A percentile compares a stretch with the other conserved stretches of the same genome.
Conservation (phyloP, 2,113 vertebrate species). For the Paramisgurnus dabryanus region DNA sequence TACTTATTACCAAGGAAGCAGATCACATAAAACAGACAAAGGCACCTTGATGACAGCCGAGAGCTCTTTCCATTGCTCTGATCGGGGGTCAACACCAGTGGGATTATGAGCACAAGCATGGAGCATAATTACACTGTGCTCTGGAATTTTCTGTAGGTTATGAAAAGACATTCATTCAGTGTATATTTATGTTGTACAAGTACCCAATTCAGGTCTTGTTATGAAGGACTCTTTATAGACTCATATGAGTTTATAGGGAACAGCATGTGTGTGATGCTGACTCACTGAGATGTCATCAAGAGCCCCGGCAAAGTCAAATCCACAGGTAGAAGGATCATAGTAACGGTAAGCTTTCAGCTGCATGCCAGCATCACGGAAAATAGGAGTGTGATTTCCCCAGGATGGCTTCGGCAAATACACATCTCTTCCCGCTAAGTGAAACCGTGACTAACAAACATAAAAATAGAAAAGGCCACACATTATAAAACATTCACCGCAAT, state of each 20-base stretch:
- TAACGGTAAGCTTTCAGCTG: slow-evolving; percentile 91
- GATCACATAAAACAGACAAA: neutral
- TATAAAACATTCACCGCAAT: neutral
- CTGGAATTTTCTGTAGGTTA: slow-evolving; percentile 88
- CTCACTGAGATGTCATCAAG: slow-evolving; percentile 95
- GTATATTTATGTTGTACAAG: neutral
- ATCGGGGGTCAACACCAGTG: slow-evolving; percentile 91
- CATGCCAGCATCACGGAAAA: slow-evolving; percentile 94
- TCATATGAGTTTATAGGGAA: no score
- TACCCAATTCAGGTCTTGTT: neutral
- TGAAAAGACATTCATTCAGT: neutral
- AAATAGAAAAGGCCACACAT: neutral
- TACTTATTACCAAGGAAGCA: slow-evolving; percentile 39
- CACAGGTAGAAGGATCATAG: slow-evolving; percentile 91
- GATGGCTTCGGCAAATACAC: slow-evolving; percentile 94
- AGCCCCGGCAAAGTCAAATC: slow-evolving; percentile 92
- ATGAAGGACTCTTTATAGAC: neutral
- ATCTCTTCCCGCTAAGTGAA: slow-evolving; percentile 85
- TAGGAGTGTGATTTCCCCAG: slow-evolving; percentile 98
- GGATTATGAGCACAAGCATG: slow-evolving; percentile 98
- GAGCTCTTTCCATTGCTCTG: slow-evolving; percentile 95
- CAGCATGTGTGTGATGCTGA: neutral
- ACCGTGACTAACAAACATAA: slow-evolving; percentile 79
- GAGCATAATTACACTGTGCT: slow-evolving; percentile 88
- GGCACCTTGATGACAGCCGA: slow-evolving; percentile 83